Evolutionary conservation across 1,140 invertebrate genomes (phyloP), one percentile per base, ranked within the genome.

Genomic region (Sinella curviseta): DNA sequence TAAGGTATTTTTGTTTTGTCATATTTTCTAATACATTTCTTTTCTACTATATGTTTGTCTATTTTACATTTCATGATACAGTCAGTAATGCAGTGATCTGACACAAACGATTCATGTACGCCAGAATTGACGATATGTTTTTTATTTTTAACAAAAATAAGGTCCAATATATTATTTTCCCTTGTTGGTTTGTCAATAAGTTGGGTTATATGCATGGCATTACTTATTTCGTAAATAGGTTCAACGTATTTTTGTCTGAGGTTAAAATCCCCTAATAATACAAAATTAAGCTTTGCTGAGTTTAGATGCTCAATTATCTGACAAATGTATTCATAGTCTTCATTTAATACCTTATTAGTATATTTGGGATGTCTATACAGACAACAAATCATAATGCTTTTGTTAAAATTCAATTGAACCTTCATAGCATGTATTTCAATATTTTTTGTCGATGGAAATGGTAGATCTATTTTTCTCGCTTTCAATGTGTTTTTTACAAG

Each of bases 251-350:
- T 30, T 4, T 48, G 4, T 24, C 36, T 36, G 2, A 75, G 24
- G 39, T 75, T 75, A 75, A 75, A 75, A 30, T 75, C 74, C 1
- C 74, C 74, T 12, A 75, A 30, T n/a, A 75, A 1, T 2, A 48
- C 20, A 16, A 75, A 48, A 1, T 36, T 20, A 2, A 31, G 3
- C 1, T 36, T 36, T 1, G 1, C 4, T 26, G 57, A 60, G 24
- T 26, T n/a, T 24, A 48, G 28, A 8, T 75, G 3, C 3, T 39
- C 2, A 20, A 75, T 8, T 26, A 75, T n/a, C 8, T 36, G 8
- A 24, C 16, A 14, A 1, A 75, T 24, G 26, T 4, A 39, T 31
- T 70, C 65, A 33, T 31, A 31, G 30, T 70, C 65, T 1, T 70
- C 31, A 33, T 8, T 31, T 70, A 70, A 70, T 14, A 70, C 31